Conservation (phyloP, 2,113 vertebrate species). For the Spea multiplicata region DNA sequence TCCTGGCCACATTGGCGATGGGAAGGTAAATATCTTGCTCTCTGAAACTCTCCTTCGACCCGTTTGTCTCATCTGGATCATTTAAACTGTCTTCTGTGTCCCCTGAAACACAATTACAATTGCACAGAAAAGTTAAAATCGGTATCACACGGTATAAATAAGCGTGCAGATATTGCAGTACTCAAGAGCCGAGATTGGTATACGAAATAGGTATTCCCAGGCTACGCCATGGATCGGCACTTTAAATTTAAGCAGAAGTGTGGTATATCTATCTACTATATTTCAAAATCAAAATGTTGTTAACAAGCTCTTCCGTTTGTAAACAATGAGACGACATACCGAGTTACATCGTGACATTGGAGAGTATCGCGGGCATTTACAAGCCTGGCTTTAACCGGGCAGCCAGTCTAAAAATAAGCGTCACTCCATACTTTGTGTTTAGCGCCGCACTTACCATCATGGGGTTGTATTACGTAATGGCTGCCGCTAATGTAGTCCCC, state of each 20-base stretch:
- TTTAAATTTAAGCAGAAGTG: no score
- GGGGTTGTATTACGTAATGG: slow-evolving; percentile 93
- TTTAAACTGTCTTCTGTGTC: slow-evolving; percentile 88
- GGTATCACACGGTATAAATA: no score
- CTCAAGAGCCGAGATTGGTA: no score
- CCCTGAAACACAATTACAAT: slow-evolving; percentile 53
- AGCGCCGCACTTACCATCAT: slow-evolving; percentile 77
- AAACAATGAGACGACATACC: no score
- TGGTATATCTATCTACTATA: no score
- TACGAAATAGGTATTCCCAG: no score
- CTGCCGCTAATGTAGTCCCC: slow-evolving; percentile 90
- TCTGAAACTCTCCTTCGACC: slow-evolving; percentile 93
- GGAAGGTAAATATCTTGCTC: slow-evolving; percentile 99
- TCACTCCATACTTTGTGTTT: neutral
- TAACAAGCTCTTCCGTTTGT: no score
- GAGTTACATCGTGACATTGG: no score
- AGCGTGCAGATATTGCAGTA: no score
- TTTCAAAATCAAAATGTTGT: no score
- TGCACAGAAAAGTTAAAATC: neutral
- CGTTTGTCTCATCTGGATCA: slow-evolving; percentile 90
- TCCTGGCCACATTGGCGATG: slow-evolving; percentile 96
- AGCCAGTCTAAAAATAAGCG: neutral
- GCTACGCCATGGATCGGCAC: no score
- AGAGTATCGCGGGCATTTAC: neutral
- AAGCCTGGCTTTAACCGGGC: neutral